These are phyloP conservation scores for Caerostris extrusa DNA, from an alignment of 1,140 invertebrate species.

Conservation along the genomic window DNA sequence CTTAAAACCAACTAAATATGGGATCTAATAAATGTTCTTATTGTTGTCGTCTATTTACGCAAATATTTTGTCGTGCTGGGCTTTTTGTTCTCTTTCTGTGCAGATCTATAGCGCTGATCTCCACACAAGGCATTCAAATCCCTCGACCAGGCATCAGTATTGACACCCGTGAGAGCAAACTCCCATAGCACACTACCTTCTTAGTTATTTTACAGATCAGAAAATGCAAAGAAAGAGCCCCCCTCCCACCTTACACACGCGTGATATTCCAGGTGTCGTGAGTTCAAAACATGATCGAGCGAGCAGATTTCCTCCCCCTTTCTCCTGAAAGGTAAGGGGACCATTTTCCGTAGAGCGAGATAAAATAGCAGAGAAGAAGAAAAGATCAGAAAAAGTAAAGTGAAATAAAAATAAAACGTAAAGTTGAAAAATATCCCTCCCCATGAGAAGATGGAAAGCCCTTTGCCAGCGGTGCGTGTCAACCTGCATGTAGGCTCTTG, in stretches of 20 bases:
- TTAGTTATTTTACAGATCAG: conserved; percentile 68
- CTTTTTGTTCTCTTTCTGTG: neutral
- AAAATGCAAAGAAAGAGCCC: conserved; percentile 42
- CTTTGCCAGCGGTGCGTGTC: conserved; percentile 54
- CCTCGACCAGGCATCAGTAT: neutral
- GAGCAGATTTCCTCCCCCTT: conserved; percentile 60
- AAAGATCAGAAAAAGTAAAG: neutral
- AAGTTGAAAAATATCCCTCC: conserved; percentile 62
- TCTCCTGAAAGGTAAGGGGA: conserved; percentile 35
- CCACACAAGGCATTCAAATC: neutral
- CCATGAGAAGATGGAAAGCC: conserved; percentile 50
- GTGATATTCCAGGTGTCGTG: conserved; percentile 65
- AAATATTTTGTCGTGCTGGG: conserved; percentile 13
- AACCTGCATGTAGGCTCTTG: conserved; percentile 74
- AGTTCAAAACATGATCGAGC: conserved; percentile 69
- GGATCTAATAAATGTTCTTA: neutral
- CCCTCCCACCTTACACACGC: neutral
- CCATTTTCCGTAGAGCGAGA: conserved; percentile 64
- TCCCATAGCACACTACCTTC: conserved; percentile 10
- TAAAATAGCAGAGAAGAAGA: conserved; percentile 53
- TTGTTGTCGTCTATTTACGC: neutral
- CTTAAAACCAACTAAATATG: neutral
- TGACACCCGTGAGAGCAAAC: conserved; percentile 29
- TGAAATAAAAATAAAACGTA: conserved; percentile 8
- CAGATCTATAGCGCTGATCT: neutral